Evolutionary conservation across 2,797 vertebrate genomes (phyloP), one percentile per base, ranked within the genome.

Genomic region (Gymnothorax javanicus): DNA sequence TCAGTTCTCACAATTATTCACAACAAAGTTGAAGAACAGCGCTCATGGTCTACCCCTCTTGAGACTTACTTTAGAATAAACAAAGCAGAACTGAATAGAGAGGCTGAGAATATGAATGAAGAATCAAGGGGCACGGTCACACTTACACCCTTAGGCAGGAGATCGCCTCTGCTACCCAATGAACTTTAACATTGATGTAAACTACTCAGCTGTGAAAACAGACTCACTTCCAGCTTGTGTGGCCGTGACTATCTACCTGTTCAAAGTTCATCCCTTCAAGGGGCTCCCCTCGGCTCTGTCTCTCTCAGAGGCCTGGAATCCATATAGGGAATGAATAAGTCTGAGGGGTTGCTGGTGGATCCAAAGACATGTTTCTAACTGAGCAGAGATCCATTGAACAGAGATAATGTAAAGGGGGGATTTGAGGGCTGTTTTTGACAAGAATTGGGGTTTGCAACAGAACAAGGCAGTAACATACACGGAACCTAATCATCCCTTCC

Each of bases 1-100:
- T 91, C 85, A 92, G 87, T 84, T 85, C 87, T 60, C 87, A 91
- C 88, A 91, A 90, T 91, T 90, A 91, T 91, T 91, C 87, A 92
- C 81, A 87, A 88, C 89, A 86, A 89, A 88, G 87, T 87, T 83
- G 91, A 89, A 89, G 87, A 43, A 71, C 73, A 56, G 50, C n/a
- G 7, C 77, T 43, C 13, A 43, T 85, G 9, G 60, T 25, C 43
- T 9, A 20, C 73, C 84, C 84, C 87, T 67, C 82, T 86, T 43
- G 85, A 50, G 86, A 86, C 77, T 87, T n/a, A 77, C 84, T 89
- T 90, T 90, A 91, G 89, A 85, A 79, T 85, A 89, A 90, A 89
- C 90, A 89, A 89, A 87, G n/a, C 84, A 71, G 71, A 85, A 89
- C 81, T 89, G 87, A 90, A 88, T 84, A 88, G 87, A 86, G 86